Conservation (phyloP, 2,888 invertebrate species). For the Scaptodrosophila latifasciaeformis region DNA sequence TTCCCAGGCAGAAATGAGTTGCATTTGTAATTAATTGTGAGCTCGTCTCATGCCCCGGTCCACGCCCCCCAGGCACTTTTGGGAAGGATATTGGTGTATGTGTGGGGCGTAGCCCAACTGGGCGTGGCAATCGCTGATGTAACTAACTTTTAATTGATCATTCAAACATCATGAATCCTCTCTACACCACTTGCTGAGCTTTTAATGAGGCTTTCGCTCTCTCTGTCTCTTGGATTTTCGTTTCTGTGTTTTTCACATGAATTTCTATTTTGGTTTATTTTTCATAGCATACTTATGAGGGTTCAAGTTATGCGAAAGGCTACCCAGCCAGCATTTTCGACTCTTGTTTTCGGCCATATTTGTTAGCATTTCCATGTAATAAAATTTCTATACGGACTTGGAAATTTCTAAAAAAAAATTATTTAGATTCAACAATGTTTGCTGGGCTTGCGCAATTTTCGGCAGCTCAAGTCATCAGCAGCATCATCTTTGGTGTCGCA, state of each 20-base stretch:
- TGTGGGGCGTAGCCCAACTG: conserved; percentile 6
- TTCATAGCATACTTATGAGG: neutral
- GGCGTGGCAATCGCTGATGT: conserved; percentile 24
- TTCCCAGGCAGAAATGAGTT: no score
- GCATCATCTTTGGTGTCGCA: no score
- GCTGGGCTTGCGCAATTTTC: neutral
- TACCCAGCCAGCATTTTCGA: no score
- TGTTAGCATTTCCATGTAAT: no score
- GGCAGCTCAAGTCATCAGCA: neutral
- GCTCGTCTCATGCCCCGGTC: no score
- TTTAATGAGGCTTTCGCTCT: conserved; percentile 2
- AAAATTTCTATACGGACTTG: no score
- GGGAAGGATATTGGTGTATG: conserved; percentile 11
- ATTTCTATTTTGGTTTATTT: neutral
- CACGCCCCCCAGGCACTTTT: conserved; percentile 3
- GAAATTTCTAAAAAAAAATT: neutral
- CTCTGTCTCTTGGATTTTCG: no score
- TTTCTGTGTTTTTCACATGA: neutral
- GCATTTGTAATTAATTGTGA: no score
- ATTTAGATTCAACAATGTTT: neutral
- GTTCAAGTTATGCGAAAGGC: no score
- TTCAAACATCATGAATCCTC: no score
- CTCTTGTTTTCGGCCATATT: no score
- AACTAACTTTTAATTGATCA: conserved; percentile 34
- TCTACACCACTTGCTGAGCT: neutral